Base-by-base conservation (phyloP, 2,113 vertebrate genomes). In the Bufo bufo region DNA sequence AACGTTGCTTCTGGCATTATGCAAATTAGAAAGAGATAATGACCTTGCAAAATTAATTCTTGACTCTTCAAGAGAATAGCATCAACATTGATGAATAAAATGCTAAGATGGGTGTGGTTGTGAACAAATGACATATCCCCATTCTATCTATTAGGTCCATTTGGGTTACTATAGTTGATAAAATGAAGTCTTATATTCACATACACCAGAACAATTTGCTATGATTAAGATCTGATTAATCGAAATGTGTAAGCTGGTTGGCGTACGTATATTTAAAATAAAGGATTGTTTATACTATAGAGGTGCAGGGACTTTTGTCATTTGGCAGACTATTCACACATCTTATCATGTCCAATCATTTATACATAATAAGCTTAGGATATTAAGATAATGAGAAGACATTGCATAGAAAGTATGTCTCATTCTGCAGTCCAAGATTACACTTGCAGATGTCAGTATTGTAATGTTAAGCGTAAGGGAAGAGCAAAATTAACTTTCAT, bases 401-500 rank as follows among this genome's bases (percentile, higher is more conserved):
- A 84, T 49, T 69, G 54, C 50, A 47, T 19, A 23, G 47, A 84
- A 69, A 50, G 61, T 12, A 20, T 69, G 47, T 54, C 82, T 84
- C 19, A 7, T 69, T 54, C 13, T n/a, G 63, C 17, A 69, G 20
- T 69, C 54, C 45, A 71, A 9, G 50, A 69, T 83, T 69, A 63
- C 47, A 9, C 12, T 69, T 54, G 54, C 43, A 84, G 52, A 65
- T 5, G n/a, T 65, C 14, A 50, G 63, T 58, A 23, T 63, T 66
- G 81, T 66, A 69, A 83, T 83, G 81, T 83, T 66, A 69, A 84
- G 82, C 50, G 9, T 84, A 71, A 69, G 82, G 63, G 65, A 84
- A 84, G 65, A 84, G 47, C 50, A 84, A 84, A 84, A 84, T 84
- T 69, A 84, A 69, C 63, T 84, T 84, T 52, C 63, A 50, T 33